Conservation (phyloP, 2,797 vertebrate species). For the Psittacula derbiana region DNA sequence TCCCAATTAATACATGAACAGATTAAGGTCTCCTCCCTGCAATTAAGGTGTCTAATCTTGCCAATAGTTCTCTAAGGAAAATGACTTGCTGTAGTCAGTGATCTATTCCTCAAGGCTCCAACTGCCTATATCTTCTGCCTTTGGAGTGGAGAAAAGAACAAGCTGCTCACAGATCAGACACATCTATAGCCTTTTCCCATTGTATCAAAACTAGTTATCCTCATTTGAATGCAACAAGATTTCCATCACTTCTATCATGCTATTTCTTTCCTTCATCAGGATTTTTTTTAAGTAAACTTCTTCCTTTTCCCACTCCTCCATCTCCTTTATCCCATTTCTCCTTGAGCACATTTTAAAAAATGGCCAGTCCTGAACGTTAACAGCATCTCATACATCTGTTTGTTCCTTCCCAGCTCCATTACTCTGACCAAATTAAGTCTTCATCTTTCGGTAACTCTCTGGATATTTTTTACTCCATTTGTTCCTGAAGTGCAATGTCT, state of each 20-base stretch:
- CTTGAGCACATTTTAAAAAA: neutral
- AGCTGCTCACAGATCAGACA: neutral
- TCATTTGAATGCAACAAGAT: neutral
- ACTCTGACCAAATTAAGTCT: neutral
- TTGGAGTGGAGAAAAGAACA: neutral
- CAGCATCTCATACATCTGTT: neutral
- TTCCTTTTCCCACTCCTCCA: neutral
- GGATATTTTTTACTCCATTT: neutral
- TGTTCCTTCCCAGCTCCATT: neutral
- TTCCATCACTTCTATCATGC: neutral
- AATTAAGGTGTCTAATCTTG: neutral
- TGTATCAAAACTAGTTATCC: neutral
- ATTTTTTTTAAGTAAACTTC: neutral
- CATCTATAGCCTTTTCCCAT: accelerated
- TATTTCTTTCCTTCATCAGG: neutral
- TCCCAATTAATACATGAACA: neutral
- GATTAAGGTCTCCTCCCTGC: neutral
- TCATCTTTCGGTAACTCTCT: neutral
- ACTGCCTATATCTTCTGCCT: neutral
- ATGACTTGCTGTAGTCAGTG: neutral
- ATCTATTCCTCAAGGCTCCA: neutral
- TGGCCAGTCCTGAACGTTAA: neutral
- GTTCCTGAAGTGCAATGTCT: neutral
- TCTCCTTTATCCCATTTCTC: neutral
- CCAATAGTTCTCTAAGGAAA: neutral